Evolutionary conservation across 2,888 invertebrate genomes (phyloP), one percentile per base, ranked within the genome.

Genomic region (Chromoteleia sp.): DNA sequence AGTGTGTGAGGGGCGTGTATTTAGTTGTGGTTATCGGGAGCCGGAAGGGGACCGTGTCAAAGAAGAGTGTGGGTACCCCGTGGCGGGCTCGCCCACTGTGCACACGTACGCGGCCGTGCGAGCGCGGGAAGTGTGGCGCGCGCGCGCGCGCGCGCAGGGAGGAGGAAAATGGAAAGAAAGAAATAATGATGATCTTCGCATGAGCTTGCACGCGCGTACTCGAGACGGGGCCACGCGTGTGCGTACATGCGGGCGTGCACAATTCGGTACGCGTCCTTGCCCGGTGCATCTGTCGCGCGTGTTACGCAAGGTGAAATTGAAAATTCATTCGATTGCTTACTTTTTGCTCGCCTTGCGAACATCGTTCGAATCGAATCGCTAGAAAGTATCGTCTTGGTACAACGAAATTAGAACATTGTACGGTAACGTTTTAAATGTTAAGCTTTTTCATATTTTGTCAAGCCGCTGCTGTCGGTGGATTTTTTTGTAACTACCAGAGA

Each of bases 271-370:
- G 54, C 81, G 81, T 73, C 81, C 81, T 81, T 81, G 81, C 30
- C 61, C 73, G 73, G 30, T 73, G 73, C 81, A 81, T 81, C 76
- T 76, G 81, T 73, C 77, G 75, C 71, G 70, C 70, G 70, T 59
- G 81, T 81, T 81, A 77, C 68, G 77, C 73, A 81, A 81, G 77
- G 67, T 77, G 61, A 81, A 81, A 81, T 81, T 81, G 36, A 59
- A 68, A 59, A 68, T 79, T 36, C 65, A 8, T 33, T 41, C 43
- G 29, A 43, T 67, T 48, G 33, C 41, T 43, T 36, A 12, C 25
- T 78, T 73, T 71, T 78, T 71, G 29, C 29, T 41, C 39, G 41
- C 14, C 15, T 17, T 21, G 8, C 25, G 2, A 33, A 67, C 25
- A 45, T 15, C 17, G 10, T 17, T 19, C 19, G 15, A 21, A 8